Base-by-base conservation (phyloP, 1,140 invertebrate species). In the Metaphire vulgaris region DNA sequence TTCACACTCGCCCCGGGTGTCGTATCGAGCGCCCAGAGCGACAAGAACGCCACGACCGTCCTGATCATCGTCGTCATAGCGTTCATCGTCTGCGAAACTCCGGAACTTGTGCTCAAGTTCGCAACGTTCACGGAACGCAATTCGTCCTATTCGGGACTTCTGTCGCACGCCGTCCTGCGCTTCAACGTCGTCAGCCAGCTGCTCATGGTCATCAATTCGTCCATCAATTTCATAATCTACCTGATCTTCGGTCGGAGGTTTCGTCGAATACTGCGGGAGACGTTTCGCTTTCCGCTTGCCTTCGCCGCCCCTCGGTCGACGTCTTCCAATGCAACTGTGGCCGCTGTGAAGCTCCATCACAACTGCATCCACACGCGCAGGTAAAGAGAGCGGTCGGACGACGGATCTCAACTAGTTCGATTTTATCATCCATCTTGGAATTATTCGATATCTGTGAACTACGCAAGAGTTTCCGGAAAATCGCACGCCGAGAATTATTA, bases 211-310 rank as follows among this genome's bases (percentile, higher is more conserved):
- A 21, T 76, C 75, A 76, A 76, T n/a, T 76, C 69, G 12, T 73
- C 69, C 33, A 30, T 76, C 69, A 82, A 82, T 74, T 83, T 82
- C 72, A 68, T 82, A 2, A 82, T 82, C 64, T 82, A 83, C 64
- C 75, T 78, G 12, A 77, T 80, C 31, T 82, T 82, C 69, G 81
- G 81, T 1, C 75, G 78, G 31, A 41, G 78, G n/a, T 82, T 82
- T 74, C 75, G 81, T 12, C 67, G 77, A 56, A 56, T 56, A 56
- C 41, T 56, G 6, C 6, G 21, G 21, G 41, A 56, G 6, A 12
- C 41, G 41, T 56, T 56, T 21, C 41, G 41, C 6, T 56, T 56
- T 21, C 41, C 6, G 6, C 21, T 21, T 6, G 41, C 6, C 21
- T 56, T 21, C 41, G 41, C 41, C 6, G 21, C 41, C 6, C 41